Base-by-base conservation (phyloP, 2,113 vertebrate species). In the Lutjanus erythropterus region DNA sequence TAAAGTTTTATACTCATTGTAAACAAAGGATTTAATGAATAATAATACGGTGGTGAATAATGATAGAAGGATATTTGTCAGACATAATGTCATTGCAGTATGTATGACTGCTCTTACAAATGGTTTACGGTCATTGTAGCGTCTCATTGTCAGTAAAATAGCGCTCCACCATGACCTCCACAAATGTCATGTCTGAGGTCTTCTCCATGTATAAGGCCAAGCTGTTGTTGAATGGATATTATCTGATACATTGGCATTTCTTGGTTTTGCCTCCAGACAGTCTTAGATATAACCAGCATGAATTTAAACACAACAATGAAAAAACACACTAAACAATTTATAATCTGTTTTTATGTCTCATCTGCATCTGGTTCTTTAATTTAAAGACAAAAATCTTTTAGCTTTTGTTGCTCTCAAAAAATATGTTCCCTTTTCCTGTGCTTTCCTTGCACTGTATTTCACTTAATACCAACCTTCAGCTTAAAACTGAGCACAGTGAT, bases 131-230 rank as follows among this genome's bases (percentile, higher is more conserved):
- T 80, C 69, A 62, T 35, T 18, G 55, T 42, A 77, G 58, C 75
- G 73, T 68, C 37, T 68, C 16, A 59, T 77, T 86, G 68, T 78
- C 59, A 55, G 72, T 85, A 71, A 70, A 69, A 71, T 56, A 70
- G 47, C 27, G 18, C 35, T 50, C 41, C 37, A 67, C 52, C 33
- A 9, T 72, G 73, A 76, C 72, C 71, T 75, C 59, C 10, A 15
- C 41, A 89, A 86, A 79, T 80, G 81, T 76, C 79, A 86, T 2
- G 37, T 27, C 47, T 67, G 33, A 47, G 49, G 37, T 84, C 19
- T 52, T 64, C 21, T 41, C 21, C 16, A 19, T 44, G 44, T 19
- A 66, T 37, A 64, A 77, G 59, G 59, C 31, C 39, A 78, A 33
- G 55, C 23, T 75, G 44, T 60, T 52, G 21, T 42, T 65, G 31